These are phyloP conservation scores for Eupithecia centaureata DNA, from an alignment of 2,888 invertebrate species.

Conservation along the genomic window DNA sequence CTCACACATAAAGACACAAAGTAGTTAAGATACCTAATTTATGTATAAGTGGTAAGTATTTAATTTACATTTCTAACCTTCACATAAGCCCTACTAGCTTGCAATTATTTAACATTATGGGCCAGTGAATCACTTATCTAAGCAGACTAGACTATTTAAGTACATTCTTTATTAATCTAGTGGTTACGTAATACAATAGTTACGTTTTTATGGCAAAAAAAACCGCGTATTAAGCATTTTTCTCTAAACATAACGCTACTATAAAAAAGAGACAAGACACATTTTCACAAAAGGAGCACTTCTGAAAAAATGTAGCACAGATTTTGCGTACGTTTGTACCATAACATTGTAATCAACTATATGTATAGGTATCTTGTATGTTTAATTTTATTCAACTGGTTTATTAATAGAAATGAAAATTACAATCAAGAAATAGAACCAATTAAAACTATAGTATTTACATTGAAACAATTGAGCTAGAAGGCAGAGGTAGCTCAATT, in stretches of 20 bases:
- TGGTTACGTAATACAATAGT: background rate
- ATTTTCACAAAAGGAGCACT: background rate
- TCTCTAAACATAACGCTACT: background rate
- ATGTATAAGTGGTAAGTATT: no score
- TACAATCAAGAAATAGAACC: no score
- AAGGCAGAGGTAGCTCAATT: no score
- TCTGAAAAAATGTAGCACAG: background rate
- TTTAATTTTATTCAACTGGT: no score
- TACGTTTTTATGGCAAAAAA: background rate
- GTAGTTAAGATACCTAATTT: no score
- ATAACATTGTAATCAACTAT: background rate
- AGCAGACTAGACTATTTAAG: slow-evolving; percentile 3
- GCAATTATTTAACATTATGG: background rate
- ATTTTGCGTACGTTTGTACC: background rate
- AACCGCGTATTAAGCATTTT: background rate
- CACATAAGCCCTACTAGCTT: background rate
- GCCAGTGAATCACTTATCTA: background rate
- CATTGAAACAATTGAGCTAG: no score
- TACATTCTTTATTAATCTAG: background rate
- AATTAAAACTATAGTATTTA: no score
- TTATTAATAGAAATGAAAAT: no score
- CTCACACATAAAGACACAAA: no score
- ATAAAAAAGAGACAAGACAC: background rate
- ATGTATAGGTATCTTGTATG: no score
- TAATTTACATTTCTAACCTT: no score